Evolutionary conservation across 2,888 invertebrate genomes (phyloP).

Genomic region (Coleophora flavipennella): DNA sequence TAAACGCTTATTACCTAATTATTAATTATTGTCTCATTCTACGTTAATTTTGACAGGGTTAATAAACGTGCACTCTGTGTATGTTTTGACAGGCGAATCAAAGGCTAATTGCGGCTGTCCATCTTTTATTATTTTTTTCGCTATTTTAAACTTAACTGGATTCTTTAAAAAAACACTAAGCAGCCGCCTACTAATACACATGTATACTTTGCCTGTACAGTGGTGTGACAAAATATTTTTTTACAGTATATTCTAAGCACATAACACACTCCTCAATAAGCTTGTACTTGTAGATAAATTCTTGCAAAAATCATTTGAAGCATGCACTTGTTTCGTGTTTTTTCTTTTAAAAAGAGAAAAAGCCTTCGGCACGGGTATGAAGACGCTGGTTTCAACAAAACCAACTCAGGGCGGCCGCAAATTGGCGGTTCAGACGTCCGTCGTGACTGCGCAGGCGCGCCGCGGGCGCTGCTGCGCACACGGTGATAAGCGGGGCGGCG

Average conservation of each 20-base stretch:
- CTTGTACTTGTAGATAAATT: neutral
- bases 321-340: slow-evolving; percentile 9
- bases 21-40: slow-evolving; percentile 46
- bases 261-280: no score
- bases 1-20: slow-evolving; percentile 59
- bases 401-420: slow-evolving; percentile 69
- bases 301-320: slow-evolving; percentile 5
- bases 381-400: slow-evolving; percentile 67
- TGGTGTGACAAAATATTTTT: no score
- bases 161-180: no score
- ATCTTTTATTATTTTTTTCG: slow-evolving; percentile 7
- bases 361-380: slow-evolving; percentile 47
- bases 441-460: slow-evolving; percentile 59
- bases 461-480: slow-evolving; percentile 33
- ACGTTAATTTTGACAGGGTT: slow-evolving; percentile 32
- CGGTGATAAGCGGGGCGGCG: slow-evolving; percentile 27
- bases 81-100: slow-evolving; percentile 21
- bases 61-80: slow-evolving; percentile 26
- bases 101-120: slow-evolving; percentile 10
- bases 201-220: no score
- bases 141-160: no score
- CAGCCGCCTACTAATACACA: no score
- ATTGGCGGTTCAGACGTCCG: slow-evolving; percentile 65
- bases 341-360: slow-evolving; percentile 49
- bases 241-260: no score